Evolutionary conservation across 2,113 vertebrate species (phyloP), one percentile per base, ranked within the genome.

Genomic region (Anguilla japonica): DNA sequence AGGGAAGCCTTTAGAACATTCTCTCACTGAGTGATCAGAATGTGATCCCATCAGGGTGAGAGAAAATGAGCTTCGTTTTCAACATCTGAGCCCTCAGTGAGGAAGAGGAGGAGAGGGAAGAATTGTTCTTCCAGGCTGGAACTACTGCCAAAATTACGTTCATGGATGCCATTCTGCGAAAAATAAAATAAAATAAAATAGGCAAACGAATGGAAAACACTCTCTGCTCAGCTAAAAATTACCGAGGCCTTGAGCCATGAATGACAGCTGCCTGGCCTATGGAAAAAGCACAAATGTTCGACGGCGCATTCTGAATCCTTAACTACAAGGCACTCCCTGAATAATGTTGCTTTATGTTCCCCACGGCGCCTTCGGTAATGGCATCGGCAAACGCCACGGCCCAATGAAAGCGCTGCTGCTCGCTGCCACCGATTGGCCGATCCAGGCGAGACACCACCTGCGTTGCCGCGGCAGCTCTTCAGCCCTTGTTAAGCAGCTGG

Each of bases 81-180:
- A 67, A 3, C 22, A 22, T 6, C 60, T 26, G 3, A 5, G 20
- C 60, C 50, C 26, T 67, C 60, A 67, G 18, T 22, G 60, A 67
- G 60, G 60, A 26, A 26, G 4, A 20, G 60, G 22, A 85, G 46
- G 71, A 34, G 29, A 13, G 20, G 18, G 39, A 79, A 39, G 50
- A 20, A 18, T 29, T 46, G 4, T 46, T 46, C 8, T 46, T 46
- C 43, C 43, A 46, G 67, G 43, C 8, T 1, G 50, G 13, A 90
- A 84, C 85, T 81, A 87, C 86, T 87, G 85, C 80, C 82, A 88
- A 88, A 67, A 56, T 91, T 89, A 88, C 87, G 89, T 87, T 84
- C 90, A 91, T 85, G 43, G 43, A 46, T 8, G 43, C 43, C 43
- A 46, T 46, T 46, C 43, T 46, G 43, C 8, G 2, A 8, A 4